These are phyloP conservation scores for Temnopleurus reevesii DNA, from an alignment of 53 echinoderm and acorn worm species.

Conservation along the genomic window DNA sequence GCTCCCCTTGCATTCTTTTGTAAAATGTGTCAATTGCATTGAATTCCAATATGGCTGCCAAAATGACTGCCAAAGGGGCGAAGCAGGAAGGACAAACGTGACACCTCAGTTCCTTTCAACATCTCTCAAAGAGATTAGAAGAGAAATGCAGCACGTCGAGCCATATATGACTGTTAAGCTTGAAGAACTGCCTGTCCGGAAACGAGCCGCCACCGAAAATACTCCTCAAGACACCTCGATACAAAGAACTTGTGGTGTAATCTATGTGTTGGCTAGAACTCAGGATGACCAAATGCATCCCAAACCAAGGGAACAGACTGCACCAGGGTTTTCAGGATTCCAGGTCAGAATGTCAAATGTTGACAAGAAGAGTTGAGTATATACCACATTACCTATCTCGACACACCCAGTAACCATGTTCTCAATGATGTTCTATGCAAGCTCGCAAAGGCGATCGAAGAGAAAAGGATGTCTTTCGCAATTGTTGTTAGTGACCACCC, in stretches of 20 bases:
- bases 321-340: constrained; percentile 63
- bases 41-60: too few relatives aligned
- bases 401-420: constrained; percentile 64
- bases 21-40: too few relatives aligned
- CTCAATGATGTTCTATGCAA: constrained; percentile 64
- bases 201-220: not conserved
- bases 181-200: constrained; percentile 61
- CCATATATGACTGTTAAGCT: constrained; percentile 67
- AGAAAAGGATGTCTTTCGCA: constrained; percentile 65
- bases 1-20: too few relatives aligned
- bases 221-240: constrained; percentile 53
- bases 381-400: constrained; percentile 64
- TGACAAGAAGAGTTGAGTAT: constrained; percentile 57
- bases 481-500: constrained; percentile 67
- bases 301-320: constrained; percentile 64
- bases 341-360: constrained; percentile 62
- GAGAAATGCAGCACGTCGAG: constrained; percentile 40
- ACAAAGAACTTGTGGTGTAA: constrained; percentile 66
- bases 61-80: not conserved
- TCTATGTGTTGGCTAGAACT: constrained; percentile 65
- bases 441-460: constrained; percentile 58
- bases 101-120: constrained; percentile 47
- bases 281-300: constrained; percentile 55
- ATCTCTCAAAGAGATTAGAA: constrained; percentile 57
- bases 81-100: not conserved